Evolutionary conservation across 2,797 vertebrate species (phyloP), one percentile per base, ranked within the genome.

Genomic region (Clarias laeviceps): DNA sequence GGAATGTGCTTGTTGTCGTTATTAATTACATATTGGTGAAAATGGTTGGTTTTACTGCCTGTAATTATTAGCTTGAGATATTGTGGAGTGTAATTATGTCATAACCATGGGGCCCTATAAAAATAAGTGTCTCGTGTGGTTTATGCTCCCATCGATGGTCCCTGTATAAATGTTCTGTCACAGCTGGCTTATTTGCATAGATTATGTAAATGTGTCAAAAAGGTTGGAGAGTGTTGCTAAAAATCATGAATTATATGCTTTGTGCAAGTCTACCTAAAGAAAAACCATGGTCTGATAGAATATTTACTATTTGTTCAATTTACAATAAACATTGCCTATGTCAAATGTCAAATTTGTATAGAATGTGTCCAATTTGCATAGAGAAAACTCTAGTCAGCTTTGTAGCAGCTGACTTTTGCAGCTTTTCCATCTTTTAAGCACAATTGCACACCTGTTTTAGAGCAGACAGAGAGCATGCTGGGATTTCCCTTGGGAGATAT

Each of bases 11-110:
- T 82, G 87, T 90, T 90, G 88, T 89, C 82, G 54, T 90, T 87
- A 89, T 90, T 89, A 89, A 90, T 90, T 88, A 88, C 85, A 83
- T 82, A 88, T 88, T 85, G 86, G 83, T 89, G 86, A 84, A 87
- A 90, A 84, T 84, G 76, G 83, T 88, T 86, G 86, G 87, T 90
- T 90, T 89, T 88, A 80, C 86, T 86, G 83, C 83, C 69, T 84
- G 82, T 89, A 89, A 89, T 89, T 89, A 88, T 89, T 88, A 88
- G 85, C 90, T 84, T 84, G 87, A 85, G 88, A 88, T 84, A 80
- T 69, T 89, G 84, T 85, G 76, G 87, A 61, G 85, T 89, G 87
- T 90, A 89, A 90, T 90, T 90, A 88, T 90, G 87, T 85, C 87
- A 89, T 90, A 88, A 89, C 85, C 88, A 88, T 83, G 83, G 84